Base-by-base conservation (phyloP, 2,888 invertebrate species). In the Nysson spinosus region DNA sequence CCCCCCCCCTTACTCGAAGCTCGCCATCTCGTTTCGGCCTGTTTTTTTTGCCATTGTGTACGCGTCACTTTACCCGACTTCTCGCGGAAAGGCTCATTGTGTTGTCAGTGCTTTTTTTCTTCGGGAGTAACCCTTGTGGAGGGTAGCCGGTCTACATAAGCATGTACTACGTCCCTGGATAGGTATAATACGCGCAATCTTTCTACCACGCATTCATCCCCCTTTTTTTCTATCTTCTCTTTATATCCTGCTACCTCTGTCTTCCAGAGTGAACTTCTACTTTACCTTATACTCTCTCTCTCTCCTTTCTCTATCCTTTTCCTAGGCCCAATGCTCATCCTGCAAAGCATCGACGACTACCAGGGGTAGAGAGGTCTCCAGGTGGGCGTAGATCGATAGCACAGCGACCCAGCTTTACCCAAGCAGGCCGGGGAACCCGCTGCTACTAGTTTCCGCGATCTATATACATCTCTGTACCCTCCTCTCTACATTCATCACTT, bases 381-480 rank as follows among this genome's bases (percentile, higher is more conserved):
- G 84, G 84, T 84, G 79, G 83, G 79, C 74, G 77, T 78, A 81
- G 83, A 85, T 84, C 85, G 85, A 85, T 85, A 85, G 80, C 77
- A 81, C 79, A 75, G 76, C 80, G 70, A 85, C 85, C 85, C 77
- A 85, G 83, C 85, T 81, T 81, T 82, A 85, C 84, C 85, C 77
- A 61, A 69, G 56, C 65, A 61, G 47, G 66, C 71, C 70, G 74
- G 76, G 81, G 77, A 78, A 83, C 78, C 76, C 74, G 76, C 77
- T 76, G 75, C 77, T 78, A 73, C 76, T 77, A 79, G 75, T 76
- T 75, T 79, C 75, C 70, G 65, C 64, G 63, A 69, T 72, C 56
- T 72, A 49, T 68, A 70, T 60, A 55, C 66, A 61, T 57, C 51
- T 49, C 46, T 42, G 42, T 42, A 32, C 42, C 58, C 37, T 42